Evolutionary conservation across 2,113 vertebrate genomes (phyloP), one percentile per base, ranked within the genome.

Genomic region (Microtus oregoni): DNA sequence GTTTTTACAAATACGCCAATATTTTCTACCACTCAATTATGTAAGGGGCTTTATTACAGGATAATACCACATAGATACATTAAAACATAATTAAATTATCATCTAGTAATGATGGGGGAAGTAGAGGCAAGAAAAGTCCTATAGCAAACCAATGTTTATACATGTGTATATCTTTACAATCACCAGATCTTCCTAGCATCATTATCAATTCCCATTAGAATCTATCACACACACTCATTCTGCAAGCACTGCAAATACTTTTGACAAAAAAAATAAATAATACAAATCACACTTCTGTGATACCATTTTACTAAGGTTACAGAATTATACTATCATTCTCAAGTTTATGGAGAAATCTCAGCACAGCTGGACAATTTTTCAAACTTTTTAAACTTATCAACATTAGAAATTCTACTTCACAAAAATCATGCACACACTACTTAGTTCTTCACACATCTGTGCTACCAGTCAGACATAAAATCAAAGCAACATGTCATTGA

Each of bases 371-470:
- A 85, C 75, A 55, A 61, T 63, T 96, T 77, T 92, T 83, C 14
- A 79, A 92, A 79, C 7, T 38, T 91, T 70, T 78, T 86, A 95
- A 83, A 89, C 28, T 61, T 90, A 91, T 72, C 41, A 86, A 88
- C 8, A 50, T 0, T 65, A 32, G 26, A 58, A 41, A 94, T 41
- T 3, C 30, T 94, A 72, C 95, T 44, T 96, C 26, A 83, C 22
- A 79, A 83, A 93, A 91, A 79, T n/a, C 12, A 35, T 55, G 0
- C 73, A 93, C 3, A 67, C 5, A 32, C 26, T 91, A 79, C 52
- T 96, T 94, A 92, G 52, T 90, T 73, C 47, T 90, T 82, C n/a
- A 83, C 96, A 61, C 24, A 94, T 13, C 30, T 94, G 68, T 70
- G 6, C 58, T 92, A 58, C 8, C 73, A 91, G 35, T 92, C 63